These are phyloP conservation scores for Temnopleurus reevesii DNA, from an alignment of 53 echinoderm and acorn worm genomes.

Conservation along the genomic window DNA sequence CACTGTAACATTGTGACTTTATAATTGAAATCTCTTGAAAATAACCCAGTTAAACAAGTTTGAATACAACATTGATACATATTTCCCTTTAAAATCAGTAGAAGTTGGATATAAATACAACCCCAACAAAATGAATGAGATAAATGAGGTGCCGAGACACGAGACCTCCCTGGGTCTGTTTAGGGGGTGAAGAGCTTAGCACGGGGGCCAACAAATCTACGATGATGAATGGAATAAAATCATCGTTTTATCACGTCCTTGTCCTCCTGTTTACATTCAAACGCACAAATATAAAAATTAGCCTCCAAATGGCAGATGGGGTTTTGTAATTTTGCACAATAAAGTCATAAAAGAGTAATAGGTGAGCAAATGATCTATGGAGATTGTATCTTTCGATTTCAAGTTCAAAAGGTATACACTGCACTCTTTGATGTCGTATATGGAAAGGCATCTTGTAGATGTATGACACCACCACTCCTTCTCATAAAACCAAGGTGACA, in stretches of 20 bases:
- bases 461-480: no score
- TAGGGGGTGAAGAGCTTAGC: conserved; percentile 10
- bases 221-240: background rate
- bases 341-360: background rate
- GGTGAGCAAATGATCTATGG: background rate
- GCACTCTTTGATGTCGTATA: no score
- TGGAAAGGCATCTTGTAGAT: no score
- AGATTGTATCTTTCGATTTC: background rate
- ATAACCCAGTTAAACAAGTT: no score
- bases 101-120: background rate
- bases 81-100: background rate
- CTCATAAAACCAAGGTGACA: no score
- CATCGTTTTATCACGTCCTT: background rate
- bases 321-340: background rate
- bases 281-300: conserved; percentile 16
- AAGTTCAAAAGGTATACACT: no score
- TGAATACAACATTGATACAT: no score
- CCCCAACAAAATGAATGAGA: background rate
- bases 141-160: background rate
- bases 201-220: background rate
- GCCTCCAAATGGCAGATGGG: background rate
- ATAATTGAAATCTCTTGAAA: no score
- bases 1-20: no score
- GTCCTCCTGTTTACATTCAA: background rate
- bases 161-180: conserved; percentile 12